phyloP scores from a whole-genome alignment of 1,140 invertebrate species.

The Xylocopa sonorina region DNA sequence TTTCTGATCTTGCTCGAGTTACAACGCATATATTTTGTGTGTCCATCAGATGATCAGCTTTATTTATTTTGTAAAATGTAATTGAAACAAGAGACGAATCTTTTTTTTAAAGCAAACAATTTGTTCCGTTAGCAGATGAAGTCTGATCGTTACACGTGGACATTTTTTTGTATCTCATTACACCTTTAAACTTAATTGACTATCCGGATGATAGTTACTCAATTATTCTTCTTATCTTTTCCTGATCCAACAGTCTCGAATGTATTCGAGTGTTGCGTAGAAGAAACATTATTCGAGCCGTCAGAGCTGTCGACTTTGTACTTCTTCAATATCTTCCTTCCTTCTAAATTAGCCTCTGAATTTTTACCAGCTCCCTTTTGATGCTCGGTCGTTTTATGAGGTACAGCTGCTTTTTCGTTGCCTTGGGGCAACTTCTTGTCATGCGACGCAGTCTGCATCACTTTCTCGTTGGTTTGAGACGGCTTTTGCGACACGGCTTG shows the following conservation, averaged over 20 bases:
- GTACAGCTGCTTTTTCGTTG: constrained; percentile 16
- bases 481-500: neutral
- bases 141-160: constrained; percentile 39
- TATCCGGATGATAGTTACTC: neutral
- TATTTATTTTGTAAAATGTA: constrained; percentile 1
- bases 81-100: neutral
- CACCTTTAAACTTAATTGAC: neutral
- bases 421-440: neutral
- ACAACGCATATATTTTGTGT: neutral
- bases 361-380: constrained; percentile 39
- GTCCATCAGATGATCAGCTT: neutral
- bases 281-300: neutral
- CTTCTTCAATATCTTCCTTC: constrained; percentile 65
- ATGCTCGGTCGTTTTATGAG: constrained; percentile 23
- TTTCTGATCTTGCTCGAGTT: constrained; percentile 7
- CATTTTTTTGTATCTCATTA: neutral
- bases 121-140: neutral
- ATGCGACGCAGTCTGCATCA: neutral
- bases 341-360: constrained; percentile 58
- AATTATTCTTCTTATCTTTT: constrained; percentile 68
- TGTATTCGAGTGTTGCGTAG: neutral
- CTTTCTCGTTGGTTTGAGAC: constrained; percentile 24
- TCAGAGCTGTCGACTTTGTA: constrained; percentile 64
- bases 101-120: neutral
- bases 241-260: constrained; percentile 39